These are phyloP conservation scores for Oscheius sp. DNA, from an alignment of 2,888 invertebrate genomes.

Conservation along the genomic window DNA sequence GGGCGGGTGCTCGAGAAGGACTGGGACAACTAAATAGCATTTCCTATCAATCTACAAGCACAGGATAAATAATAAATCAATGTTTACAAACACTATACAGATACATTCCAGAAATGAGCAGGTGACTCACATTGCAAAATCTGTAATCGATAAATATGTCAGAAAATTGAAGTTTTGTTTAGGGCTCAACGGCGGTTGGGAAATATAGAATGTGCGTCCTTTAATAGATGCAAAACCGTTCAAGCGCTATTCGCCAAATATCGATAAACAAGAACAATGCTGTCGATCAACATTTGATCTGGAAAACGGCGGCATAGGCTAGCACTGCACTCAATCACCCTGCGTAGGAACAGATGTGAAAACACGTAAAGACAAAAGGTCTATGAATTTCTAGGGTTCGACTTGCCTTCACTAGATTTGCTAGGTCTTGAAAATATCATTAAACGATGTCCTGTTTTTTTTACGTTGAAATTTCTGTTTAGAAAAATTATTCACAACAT, in stretches of 20 bases:
- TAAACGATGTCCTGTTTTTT: too few species aligned
- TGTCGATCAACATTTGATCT: too few species aligned
- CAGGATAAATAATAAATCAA: not conserved
- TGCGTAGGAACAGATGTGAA: conserved; percentile 22
- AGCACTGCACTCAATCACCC: conserved; percentile 10
- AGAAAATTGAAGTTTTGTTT: not conserved
- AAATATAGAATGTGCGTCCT: not conserved
- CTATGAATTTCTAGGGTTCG: too few species aligned
- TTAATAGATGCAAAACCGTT: not conserved
- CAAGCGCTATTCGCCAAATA: not conserved
- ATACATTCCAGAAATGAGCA: not conserved
- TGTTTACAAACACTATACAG: not conserved
- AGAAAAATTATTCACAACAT: too few species aligned
- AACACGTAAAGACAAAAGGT: not conserved
- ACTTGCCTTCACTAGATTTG: too few species aligned
- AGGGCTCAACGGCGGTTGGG: not conserved
- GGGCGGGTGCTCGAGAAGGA: not conserved
- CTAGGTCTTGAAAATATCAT: too few species aligned
- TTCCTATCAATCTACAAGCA: too few species aligned
- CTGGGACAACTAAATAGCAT: not conserved
- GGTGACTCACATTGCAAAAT: too few species aligned
- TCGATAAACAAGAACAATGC: too few species aligned
- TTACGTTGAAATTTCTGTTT: too few species aligned
- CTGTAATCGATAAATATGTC: not conserved
- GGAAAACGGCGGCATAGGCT: not conserved